These are phyloP conservation scores for Trialeurodes vaporariorum DNA, from an alignment of 1,140 invertebrate species.

Conservation along the genomic window DNA sequence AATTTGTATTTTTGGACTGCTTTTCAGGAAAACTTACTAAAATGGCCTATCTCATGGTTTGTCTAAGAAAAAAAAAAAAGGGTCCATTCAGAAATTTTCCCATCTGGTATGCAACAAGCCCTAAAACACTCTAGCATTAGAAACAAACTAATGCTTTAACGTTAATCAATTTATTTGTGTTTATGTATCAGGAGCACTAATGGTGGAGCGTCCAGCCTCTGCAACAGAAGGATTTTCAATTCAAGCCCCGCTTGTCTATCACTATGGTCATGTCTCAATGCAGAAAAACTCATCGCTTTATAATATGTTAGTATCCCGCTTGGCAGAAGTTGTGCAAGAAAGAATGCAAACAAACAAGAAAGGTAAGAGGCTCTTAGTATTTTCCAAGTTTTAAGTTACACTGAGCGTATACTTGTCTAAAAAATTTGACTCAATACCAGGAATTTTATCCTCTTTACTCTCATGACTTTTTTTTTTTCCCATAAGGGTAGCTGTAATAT, in stretches of 20 bases:
- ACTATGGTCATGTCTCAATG: slow-evolving; percentile 82
- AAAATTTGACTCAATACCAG: no score
- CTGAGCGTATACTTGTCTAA: no score
- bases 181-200: slow-evolving; percentile 51
- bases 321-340: slow-evolving; percentile 77
- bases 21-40: no score
- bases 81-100: not conserved
- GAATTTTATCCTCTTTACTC: no score
- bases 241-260: slow-evolving; percentile 82
- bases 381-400: no score
- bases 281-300: slow-evolving; percentile 70
- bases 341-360: slow-evolving; percentile 76
- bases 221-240: slow-evolving; percentile 88
- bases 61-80: no score
- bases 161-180: not conserved
- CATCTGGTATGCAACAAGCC: no score
- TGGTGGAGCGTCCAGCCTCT: slow-evolving; percentile 81
- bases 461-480: no score
- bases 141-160: not conserved
- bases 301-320: slow-evolving; percentile 66
- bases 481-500: no score
- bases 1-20: no score
- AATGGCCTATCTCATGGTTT: no score
- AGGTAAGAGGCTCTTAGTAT: no score
- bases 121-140: slow-evolving; percentile 1